Conservation (phyloP, 1,140 invertebrate genomes). For the Probaryconus sp. region DNA sequence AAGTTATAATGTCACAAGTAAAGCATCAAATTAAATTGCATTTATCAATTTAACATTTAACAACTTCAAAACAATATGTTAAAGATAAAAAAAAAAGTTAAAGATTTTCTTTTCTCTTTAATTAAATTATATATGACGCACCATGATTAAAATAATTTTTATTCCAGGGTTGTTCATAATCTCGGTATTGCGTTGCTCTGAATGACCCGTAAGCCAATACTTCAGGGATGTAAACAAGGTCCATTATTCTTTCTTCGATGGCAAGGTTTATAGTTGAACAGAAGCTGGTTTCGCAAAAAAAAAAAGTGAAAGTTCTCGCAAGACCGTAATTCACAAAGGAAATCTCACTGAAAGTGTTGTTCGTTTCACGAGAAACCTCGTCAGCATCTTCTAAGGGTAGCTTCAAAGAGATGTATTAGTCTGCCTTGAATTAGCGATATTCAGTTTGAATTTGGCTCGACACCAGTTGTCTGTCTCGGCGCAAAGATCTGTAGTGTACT, state of each 20-base stretch:
- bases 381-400: background rate
- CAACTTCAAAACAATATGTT: slow-evolving; percentile 46
- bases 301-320: background rate
- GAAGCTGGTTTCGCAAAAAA: background rate
- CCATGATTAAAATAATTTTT: slow-evolving; percentile 70
- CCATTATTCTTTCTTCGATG: slow-evolving; percentile 64
- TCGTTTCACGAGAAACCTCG: background rate
- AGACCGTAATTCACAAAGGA: background rate
- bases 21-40: too few relatives aligned
- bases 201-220: slow-evolving; percentile 76
- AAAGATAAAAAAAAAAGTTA: background rate
- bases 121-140: slow-evolving; percentile 37
- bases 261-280: background rate
- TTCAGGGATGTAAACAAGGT: slow-evolving; percentile 74
- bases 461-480: slow-evolving; percentile 9
- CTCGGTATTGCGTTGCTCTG: slow-evolving; percentile 75
- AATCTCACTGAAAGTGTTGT: background rate
- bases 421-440: background rate
- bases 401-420: too few relatives aligned
- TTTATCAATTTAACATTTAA: too few relatives aligned
- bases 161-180: slow-evolving; percentile 78
- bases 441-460: slow-evolving; percentile 6
- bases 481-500: slow-evolving; percentile 28
- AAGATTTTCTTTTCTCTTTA: too few relatives aligned
- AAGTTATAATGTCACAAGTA: too few relatives aligned